Evolutionary conservation across 1,140 invertebrate genomes (phyloP).

Genomic region (Microplitis demolitor): DNA sequence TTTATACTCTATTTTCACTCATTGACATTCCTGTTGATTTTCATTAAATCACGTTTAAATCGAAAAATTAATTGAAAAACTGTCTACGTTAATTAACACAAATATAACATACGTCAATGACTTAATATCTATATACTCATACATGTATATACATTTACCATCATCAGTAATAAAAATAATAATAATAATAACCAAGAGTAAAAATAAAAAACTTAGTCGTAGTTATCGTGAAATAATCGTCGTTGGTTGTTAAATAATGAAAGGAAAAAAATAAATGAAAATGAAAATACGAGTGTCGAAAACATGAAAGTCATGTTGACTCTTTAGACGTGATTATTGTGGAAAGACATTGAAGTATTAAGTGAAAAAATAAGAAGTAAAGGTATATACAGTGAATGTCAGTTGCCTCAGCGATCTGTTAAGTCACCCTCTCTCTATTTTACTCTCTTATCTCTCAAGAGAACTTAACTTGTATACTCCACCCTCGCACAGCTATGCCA

Average conservation of each 20-base stretch:
- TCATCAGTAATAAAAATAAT: too few relatives aligned
- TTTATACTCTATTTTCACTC: not conserved
- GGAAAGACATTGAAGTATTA: not conserved
- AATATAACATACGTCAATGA: not conserved
- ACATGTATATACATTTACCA: not conserved
- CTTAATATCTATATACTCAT: not conserved
- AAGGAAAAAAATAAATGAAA: not conserved
- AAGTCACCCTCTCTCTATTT: constrained; percentile 14
- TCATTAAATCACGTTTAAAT: not conserved
- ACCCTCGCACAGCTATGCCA: not conserved
- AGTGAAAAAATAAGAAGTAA: not conserved
- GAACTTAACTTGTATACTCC: not conserved
- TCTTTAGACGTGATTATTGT: not conserved
- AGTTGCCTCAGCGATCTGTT: constrained; percentile 1
- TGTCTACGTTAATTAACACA: too few relatives aligned
- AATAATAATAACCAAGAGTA: too few relatives aligned
- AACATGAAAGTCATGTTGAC: not conserved
- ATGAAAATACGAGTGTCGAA: not conserved
- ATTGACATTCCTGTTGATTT: not conserved
- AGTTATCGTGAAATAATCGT: too few relatives aligned
- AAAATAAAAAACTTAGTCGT: too few relatives aligned
- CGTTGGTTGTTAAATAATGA: not conserved
- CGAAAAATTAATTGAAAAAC: not conserved
- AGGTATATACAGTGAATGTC: constrained; percentile 1
- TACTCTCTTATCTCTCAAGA: not conserved